A percentile compares a stretch with the other conserved stretches of the same genome.
Conservation (phyloP, 2,113 vertebrate genomes). For the Etheostoma spectabile region DNA sequence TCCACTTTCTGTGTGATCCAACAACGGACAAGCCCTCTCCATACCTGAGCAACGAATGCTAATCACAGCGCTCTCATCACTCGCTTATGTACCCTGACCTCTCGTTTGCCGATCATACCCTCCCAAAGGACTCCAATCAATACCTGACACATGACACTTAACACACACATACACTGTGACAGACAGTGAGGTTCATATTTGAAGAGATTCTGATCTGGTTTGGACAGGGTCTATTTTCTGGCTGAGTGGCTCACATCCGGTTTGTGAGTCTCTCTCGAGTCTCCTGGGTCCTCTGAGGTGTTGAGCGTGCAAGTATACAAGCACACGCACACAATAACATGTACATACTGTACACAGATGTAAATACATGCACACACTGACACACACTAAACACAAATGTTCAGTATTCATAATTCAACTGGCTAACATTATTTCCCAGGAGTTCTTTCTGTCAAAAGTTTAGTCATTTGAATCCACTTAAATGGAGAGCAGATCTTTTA, state of each 20-base stretch:
- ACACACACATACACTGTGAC: conserved; percentile 42
- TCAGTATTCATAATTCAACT: conserved; percentile 72
- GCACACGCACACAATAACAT: conserved; percentile 28
- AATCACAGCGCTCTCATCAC: conserved; percentile 46
- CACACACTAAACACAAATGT: conserved; percentile 60
- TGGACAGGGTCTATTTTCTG: conserved; percentile 72
- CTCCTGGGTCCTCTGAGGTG: conserved; percentile 61
- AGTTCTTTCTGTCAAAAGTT: conserved; percentile 66
- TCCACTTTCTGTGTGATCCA: neutral
- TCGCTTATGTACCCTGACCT: conserved; percentile 45
- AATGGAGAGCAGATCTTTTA: conserved; percentile 62
- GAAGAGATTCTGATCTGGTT: conserved; percentile 48
- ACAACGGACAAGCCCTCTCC: neutral
- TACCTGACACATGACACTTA: conserved; percentile 45
- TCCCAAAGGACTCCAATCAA: conserved; percentile 47
- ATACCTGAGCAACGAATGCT: conserved; percentile 1
- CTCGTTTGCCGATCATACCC: conserved; percentile 18
- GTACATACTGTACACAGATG: conserved; percentile 30
- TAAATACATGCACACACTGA: conserved; percentile 34
- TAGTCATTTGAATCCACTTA: conserved; percentile 75
- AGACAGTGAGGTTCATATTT: conserved; percentile 57
- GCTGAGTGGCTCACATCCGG: conserved; percentile 67
- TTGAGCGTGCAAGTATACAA: conserved; percentile 43
- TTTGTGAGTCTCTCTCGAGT: conserved; percentile 75
- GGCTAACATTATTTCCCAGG: conserved; percentile 66